Evolutionary conservation across 2,888 invertebrate species (phyloP), one percentile per base, ranked within the genome.

Genomic region (Nymphalis c-album): DNA sequence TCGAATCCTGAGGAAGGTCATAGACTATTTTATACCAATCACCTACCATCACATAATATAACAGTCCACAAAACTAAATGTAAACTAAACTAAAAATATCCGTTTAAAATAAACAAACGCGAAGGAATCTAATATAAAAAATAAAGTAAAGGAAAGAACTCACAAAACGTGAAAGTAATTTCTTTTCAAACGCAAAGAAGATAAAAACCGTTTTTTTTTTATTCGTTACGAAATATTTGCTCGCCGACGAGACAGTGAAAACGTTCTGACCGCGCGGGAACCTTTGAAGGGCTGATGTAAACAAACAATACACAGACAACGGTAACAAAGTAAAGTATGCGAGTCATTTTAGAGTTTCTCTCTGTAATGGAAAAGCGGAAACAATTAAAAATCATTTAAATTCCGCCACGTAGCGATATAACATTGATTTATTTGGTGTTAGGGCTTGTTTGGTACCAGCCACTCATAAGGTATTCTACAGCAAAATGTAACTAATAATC

Each of bases 271-370:
- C 64, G 40, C 59, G 64, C 64, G 47, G 51, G 46, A 62, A 60
- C 62, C 69, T 69, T 65, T 62, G 69, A 62, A 62, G 63, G 63
- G 50, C 62, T 35, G 60, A 67, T 63, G 69, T 63, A 69, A 67
- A 63, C 66, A 66, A 67, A 66, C 65, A 59, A 53, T 60, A 47
- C 53, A 46, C n/a, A 63, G 65, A 53, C 31, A 69, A 62, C 66
- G 65, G 66, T 53, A 67, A 69, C 69, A 69, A 55, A 69, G 60
- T 60, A 48, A 60, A 69, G 63, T 67, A 69, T 69, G 67, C 69
- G 63, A 55, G 67, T 45, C 63, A 67, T 69, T 53, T 66, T 60
- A 47, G 62, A 51, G 61, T 55, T 59, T 62, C 26, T 48, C 26
- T 10, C 8, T 40, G 7, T 45, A 22, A 50, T 51, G 20, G 31